Evolutionary conservation across 1,140 invertebrate species (phyloP).

Genomic region (Melanaphis sacchari): DNA sequence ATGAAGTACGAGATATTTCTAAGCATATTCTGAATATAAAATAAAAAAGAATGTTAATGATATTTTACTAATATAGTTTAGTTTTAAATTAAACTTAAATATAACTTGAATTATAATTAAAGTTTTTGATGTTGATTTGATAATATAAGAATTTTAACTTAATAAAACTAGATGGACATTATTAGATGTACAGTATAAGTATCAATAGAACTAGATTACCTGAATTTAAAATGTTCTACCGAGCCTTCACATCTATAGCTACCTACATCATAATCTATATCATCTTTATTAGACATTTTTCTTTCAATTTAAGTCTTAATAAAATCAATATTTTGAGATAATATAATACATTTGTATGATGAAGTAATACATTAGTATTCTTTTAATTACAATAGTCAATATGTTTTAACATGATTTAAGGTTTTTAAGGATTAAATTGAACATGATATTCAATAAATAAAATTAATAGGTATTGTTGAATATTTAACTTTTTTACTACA

Average conservation of each 20-base stretch:
- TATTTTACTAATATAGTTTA: neutral
- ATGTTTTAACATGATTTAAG: neutral
- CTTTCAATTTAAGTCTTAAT: neutral
- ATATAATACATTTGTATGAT: neutral
- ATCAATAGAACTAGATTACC: neutral
- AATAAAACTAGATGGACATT: neutral
- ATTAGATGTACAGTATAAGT: neutral
- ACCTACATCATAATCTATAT: conserved; percentile 52
- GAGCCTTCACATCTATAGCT: conserved; percentile 51
- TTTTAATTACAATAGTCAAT: neutral
- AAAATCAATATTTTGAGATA: neutral
- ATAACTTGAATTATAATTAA: neutral
- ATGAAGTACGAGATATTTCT: conserved; percentile 56
- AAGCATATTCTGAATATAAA: conserved; percentile 30
- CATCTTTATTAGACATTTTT: conserved; percentile 45
- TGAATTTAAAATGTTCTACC: conserved; percentile 48
- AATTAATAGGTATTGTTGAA: neutral
- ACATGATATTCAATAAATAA: neutral
- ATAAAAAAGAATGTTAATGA: neutral
- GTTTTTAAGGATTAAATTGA: neutral
- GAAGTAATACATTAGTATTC: neutral
- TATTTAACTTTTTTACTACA: too few species aligned
- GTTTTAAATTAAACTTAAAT: neutral
- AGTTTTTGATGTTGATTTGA: neutral
- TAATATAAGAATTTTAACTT: neutral